Base-by-base conservation (phyloP, 1,140 invertebrate species). In the Papilio polytes region DNA sequence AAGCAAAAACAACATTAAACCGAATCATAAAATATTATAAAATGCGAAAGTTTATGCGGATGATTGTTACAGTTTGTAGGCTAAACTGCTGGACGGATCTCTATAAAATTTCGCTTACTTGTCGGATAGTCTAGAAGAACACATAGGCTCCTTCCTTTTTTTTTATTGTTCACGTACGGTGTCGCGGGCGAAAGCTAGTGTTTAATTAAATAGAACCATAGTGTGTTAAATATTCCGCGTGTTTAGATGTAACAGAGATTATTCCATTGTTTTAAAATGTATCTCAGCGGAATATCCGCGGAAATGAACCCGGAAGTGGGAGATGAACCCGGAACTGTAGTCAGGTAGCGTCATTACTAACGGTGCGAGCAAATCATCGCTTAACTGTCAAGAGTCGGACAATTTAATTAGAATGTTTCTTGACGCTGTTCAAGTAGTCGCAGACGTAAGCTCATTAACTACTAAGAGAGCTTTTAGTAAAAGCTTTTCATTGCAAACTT, bases 271-370 rank as follows among this genome's bases (percentile, higher is more conserved):
- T 63, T 63, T 12, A 63, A 22, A 63, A 63, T 22, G 10, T 9
- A 63, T 22, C 59, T 63, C 59, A 10, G 9, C 59, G 22, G 20
- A 22, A 59, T 20, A 59, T 22, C 56, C n/a, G 8, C 56, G n/a
- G 56, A 59, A 41, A 41, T 41, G 36, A 41, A 41, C 36, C 36
- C 46, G 46, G 10, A 48, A 26, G 22, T 63, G 22, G 15, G 26
- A 15, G 63, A 70, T 70, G 63, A 70, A 70, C 53, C 53, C 51
- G 51, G 51, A 53, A 59, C 56, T 59, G 7, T 66, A 70, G 63
- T 70, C 22, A 15, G 63, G 63, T 70, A 70, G 63, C 63, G 63
- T 70, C 63, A 70, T 70, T 36, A 70, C 63, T 31, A 70, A 70
- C 63, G 26, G 26, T 26, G 63, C 26, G 63, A 70, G 26, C 63